Conservation (phyloP, 2,797 vertebrate species). For the Telmatherina bonti region DNA sequence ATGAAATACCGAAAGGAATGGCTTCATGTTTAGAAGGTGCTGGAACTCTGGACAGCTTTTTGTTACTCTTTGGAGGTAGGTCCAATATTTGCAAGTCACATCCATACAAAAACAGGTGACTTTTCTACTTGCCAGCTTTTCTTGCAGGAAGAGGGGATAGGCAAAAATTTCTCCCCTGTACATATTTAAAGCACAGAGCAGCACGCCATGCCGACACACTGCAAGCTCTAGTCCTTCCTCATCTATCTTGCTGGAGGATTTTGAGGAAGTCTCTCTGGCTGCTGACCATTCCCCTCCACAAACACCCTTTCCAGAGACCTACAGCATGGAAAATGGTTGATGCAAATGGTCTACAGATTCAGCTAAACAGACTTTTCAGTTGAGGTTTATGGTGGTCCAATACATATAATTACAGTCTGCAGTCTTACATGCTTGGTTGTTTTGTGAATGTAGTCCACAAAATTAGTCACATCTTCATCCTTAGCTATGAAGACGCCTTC, state of each 20-base stretch:
- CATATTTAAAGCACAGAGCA: conserved; percentile 4
- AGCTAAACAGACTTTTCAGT: neutral
- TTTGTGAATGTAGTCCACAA: conserved; percentile 8
- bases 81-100: conserved; percentile 9
- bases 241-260: conserved; percentile 27
- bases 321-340: neutral
- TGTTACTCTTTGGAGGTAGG: conserved; percentile 1
- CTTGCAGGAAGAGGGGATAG: neutral
- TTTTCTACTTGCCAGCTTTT: neutral
- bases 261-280: conserved; percentile 28
- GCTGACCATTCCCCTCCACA: conserved; percentile 42
- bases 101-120: conserved; percentile 1
- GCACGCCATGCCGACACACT: conserved; percentile 29
- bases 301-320: conserved; percentile 39
- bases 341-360: neutral
- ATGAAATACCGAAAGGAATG: neutral
- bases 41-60: conserved; percentile 2
- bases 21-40: neutral
- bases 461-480: neutral
- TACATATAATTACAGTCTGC: neutral
- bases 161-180: conserved; percentile 1
- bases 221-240: conserved; percentile 44
- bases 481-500: neutral
- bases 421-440: conserved; percentile 1
- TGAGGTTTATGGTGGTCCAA: neutral